These are phyloP conservation scores for Peromyscus aztecus DNA, from an alignment of 2,797 vertebrate genomes.

Conservation along the genomic window DNA sequence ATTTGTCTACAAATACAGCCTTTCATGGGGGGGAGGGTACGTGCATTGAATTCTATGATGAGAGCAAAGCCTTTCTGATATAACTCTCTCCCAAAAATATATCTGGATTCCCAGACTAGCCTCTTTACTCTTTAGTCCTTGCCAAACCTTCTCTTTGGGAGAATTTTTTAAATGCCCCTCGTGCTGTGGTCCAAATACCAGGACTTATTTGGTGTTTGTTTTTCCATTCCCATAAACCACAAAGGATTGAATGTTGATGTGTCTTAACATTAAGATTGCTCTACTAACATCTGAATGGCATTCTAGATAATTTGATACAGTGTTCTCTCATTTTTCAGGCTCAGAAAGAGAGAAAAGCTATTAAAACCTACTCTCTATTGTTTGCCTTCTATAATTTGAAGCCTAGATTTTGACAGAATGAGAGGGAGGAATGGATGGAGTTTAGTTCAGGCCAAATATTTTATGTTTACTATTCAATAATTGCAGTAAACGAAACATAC, in stretches of 20 bases:
- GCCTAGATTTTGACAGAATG: slow-evolving; percentile 19
- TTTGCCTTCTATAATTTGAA: slow-evolving; percentile 23
- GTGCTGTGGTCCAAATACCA: slow-evolving; percentile 72
- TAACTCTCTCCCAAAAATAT: not conserved
- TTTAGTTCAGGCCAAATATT: not conserved
- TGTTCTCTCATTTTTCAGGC: slow-evolving; percentile 26
- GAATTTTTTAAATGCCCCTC: slow-evolving; percentile 66
- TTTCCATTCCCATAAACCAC: slow-evolving; percentile 77
- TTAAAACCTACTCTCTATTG: slow-evolving; percentile 9
- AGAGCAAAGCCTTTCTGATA: slow-evolving; percentile 43
- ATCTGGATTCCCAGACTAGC: not conserved
- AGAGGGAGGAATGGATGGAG: not conserved
- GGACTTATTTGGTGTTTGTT: slow-evolving; percentile 78
- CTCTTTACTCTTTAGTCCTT: slow-evolving; percentile 47
- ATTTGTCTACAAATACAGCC: slow-evolving; percentile 75
- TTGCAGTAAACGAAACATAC: slow-evolving; percentile 30
- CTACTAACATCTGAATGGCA: slow-evolving; percentile 78
- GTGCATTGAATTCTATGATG: slow-evolving; percentile 66
- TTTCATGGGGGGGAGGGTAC: slow-evolving; percentile 62
- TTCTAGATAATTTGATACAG: slow-evolving; percentile 67
- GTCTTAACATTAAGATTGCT: slow-evolving; percentile 65
- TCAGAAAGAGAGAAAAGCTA: not conserved
- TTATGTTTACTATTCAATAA: not conserved
- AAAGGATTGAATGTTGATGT: slow-evolving; percentile 68
- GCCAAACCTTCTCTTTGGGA: slow-evolving; percentile 58